Percentiles rank a stretch among this genome's conserved stretches.
These are phyloP conservation scores for Apodemus speciosus DNA, from an alignment of 2,113 vertebrate species.

Conservation along the genomic window DNA sequence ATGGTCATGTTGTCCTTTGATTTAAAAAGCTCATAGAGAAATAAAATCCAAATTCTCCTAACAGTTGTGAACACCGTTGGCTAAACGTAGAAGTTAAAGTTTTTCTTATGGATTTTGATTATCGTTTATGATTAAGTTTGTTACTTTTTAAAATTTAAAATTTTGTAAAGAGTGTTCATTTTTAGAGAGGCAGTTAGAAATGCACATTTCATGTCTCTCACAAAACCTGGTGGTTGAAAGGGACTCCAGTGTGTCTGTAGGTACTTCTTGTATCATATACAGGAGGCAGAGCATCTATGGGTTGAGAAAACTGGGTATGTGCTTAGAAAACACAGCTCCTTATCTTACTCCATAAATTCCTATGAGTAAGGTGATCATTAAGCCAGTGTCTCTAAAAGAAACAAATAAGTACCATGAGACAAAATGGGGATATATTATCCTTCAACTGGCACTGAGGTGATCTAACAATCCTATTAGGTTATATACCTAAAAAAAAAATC, in stretches of 20 bases:
- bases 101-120: conserved; percentile 24
- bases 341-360: neutral
- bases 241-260: neutral
- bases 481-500: neutral
- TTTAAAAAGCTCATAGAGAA: neutral
- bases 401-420: neutral
- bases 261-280: neutral
- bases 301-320: neutral
- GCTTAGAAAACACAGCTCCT: neutral
- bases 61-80: neutral
- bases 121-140: no score
- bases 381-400: neutral
- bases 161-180: neutral
- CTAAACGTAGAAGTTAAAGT: neutral
- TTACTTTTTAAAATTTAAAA: neutral
- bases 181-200: conserved; percentile 24
- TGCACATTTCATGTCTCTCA: neutral
- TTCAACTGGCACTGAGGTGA: neutral
- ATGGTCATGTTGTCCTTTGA: neutral
- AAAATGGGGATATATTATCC: neutral
- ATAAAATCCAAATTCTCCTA: neutral
- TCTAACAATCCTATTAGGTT: neutral
- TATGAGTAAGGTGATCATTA: neutral
- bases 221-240: neutral
- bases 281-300: neutral